Evolutionary conservation across 2,113 vertebrate genomes (phyloP), one percentile per base, ranked within the genome.

Genomic region (Antennarius striatus): DNA sequence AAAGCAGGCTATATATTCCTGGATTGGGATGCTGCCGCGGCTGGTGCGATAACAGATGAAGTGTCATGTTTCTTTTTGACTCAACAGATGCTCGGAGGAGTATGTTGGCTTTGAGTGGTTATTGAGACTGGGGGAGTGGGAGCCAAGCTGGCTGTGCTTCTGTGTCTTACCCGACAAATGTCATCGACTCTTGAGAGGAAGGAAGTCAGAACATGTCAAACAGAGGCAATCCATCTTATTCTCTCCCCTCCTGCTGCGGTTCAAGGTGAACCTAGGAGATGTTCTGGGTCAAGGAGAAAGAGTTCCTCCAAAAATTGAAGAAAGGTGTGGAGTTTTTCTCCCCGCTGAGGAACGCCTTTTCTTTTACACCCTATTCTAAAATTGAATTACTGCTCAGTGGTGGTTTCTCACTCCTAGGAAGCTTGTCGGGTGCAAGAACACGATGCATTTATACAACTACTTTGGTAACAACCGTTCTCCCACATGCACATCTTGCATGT

Each of bases 41-140:
- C 68, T 68, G 80, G 67, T 82, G 68, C 71, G 79, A 79, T 56
- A 71, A 71, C 66, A 83, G 76, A 66, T 59, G 6, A 66, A 52
- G 80, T 68, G 68, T 15, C 16, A 49, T n/a, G 71, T 69, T 66
- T 76, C 73, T 79, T 67, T 81, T 77, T 67, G 71, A 77, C 75
- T 79, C 75, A 61, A 83, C 81, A 87, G 84, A 87, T 84, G 84
- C 76, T 81, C 59, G 56, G 82, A 84, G 72, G 67, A 85, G 82
- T 80, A 77, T 57, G 78, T 63, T 62, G 73, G 79, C 73, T 79
- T 68, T 29, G 56, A 64, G 56, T 49, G 46, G 49, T 56, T 79
- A 55, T 42, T 71, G 72, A 76, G 75, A 71, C 14, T 59, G 59
- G 63, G 68, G 58, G 71, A 76, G 77, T 65, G 62, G 59, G 68